A percentile compares a stretch with the other conserved stretches of the same genome.
These are phyloP conservation scores for Hippocampus barbouri DNA, from an alignment of 2,113 vertebrate genomes.

Conservation along the genomic window DNA sequence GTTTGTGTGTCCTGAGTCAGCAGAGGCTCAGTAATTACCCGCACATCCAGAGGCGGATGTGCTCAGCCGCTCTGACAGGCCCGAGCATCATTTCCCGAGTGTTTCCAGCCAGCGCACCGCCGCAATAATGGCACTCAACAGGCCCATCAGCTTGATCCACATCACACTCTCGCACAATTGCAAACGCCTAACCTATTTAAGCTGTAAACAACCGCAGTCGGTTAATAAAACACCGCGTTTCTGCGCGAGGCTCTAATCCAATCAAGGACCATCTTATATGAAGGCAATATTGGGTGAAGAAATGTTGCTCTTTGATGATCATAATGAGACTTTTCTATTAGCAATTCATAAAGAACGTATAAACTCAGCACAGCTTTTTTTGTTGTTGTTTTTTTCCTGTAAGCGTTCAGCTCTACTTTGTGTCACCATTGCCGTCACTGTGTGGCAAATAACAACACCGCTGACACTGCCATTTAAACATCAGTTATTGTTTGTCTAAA, in stretches of 20 bases:
- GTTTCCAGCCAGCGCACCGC: constrained; percentile 57
- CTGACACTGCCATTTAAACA: constrained; percentile 46
- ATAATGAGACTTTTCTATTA: constrained; percentile 71
- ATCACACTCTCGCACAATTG: constrained; percentile 58
- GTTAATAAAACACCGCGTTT: constrained; percentile 63
- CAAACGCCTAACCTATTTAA: constrained; percentile 70
- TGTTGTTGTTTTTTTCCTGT: not conserved
- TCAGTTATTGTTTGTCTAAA: constrained; percentile 40
- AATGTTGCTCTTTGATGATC: constrained; percentile 50
- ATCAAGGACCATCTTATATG: constrained; percentile 60
- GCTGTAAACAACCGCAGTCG: constrained; percentile 56
- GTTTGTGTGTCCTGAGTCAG: constrained; percentile 63
- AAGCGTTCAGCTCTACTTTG: constrained; percentile 46
- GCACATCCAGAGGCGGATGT: constrained; percentile 42
- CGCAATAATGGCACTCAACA: constrained; percentile 73
- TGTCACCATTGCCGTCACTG: constrained; percentile 30
- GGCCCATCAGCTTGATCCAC: constrained; percentile 70
- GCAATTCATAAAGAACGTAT: constrained; percentile 71
- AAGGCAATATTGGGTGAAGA: constrained; percentile 51
- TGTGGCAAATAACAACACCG: constrained; percentile 31
- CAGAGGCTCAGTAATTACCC: constrained; percentile 62
- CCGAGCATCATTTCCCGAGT: constrained; percentile 55
- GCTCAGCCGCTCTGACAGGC: constrained; percentile 48
- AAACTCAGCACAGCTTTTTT: constrained; percentile 35
- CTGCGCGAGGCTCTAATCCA: constrained; percentile 60